Conservation (phyloP, 2,113 vertebrate genomes). For the Nothoprocta pentlandii region DNA sequence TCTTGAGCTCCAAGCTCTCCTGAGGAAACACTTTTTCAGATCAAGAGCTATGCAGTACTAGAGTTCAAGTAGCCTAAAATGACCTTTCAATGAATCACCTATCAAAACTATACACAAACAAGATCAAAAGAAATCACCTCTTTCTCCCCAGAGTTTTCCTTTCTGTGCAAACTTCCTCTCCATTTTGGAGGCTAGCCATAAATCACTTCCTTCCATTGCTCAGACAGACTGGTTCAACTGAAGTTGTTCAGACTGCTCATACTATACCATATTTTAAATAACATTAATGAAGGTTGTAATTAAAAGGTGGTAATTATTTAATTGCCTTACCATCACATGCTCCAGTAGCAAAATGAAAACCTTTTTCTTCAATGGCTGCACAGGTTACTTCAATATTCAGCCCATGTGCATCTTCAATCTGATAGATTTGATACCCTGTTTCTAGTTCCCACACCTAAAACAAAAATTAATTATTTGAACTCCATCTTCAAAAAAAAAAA, state of each 20-base stretch:
- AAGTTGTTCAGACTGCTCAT: not conserved
- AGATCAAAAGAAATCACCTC: not conserved
- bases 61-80: not conserved
- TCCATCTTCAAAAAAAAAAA: not conserved
- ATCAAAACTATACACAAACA: not conserved
- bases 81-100: not conserved
- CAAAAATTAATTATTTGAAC: constrained; percentile 6
- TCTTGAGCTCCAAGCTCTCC: not conserved
- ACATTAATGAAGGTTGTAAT: not conserved
- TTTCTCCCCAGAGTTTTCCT: not conserved
- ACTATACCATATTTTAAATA: not conserved
- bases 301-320: not conserved
- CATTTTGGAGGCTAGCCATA: not conserved
- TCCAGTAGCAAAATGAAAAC: constrained; percentile 76
- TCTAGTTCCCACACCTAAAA: constrained; percentile 80
- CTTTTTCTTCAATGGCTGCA: constrained; percentile 70
- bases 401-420: constrained; percentile 77
- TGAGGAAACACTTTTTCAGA: not conserved
- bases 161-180: not conserved
- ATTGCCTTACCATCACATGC: constrained; percentile 75
- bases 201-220: not conserved
- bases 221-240: not conserved
- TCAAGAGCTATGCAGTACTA: not conserved
- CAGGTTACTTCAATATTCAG: constrained; percentile 72
- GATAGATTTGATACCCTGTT: constrained; percentile 77